These are phyloP conservation scores for Athrips mouffetella DNA, from an alignment of 2,888 invertebrate species.

Conservation along the genomic window DNA sequence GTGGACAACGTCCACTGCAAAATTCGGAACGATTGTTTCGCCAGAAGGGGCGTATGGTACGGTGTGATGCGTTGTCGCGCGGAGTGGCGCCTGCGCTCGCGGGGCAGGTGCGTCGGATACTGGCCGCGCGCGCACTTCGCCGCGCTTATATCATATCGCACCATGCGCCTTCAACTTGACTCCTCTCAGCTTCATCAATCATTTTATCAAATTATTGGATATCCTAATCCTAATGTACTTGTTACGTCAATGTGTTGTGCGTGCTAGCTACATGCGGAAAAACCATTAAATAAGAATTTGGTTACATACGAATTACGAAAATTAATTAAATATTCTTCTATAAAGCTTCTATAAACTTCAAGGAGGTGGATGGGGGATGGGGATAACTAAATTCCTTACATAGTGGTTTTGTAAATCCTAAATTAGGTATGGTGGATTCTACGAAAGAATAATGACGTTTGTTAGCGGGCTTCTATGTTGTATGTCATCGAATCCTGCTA, in stretches of 20 bases:
- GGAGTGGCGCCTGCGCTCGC: slow-evolving; percentile 54
- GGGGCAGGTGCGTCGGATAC: slow-evolving; percentile 59
- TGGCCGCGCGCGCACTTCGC: slow-evolving; percentile 62
- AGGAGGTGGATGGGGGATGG: too few relatives aligned
- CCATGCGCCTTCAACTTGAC: slow-evolving; percentile 69
- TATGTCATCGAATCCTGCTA: too few relatives aligned
- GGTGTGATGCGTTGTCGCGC: slow-evolving; percentile 34
- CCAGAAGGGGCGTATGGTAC: slow-evolving; percentile 39
- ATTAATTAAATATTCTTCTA: too few relatives aligned
- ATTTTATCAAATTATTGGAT: slow-evolving; percentile 11
- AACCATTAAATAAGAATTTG: not conserved
- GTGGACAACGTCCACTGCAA: slow-evolving; percentile 39
- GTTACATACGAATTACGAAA: too few relatives aligned
- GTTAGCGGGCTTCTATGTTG: too few relatives aligned
- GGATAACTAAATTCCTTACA: too few relatives aligned
- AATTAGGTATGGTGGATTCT: too few relatives aligned
- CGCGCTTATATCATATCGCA: slow-evolving; percentile 72
- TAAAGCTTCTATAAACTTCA: too few relatives aligned
- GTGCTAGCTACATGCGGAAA: not conserved
- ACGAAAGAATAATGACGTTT: too few relatives aligned
- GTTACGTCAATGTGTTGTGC: slow-evolving; percentile 2
- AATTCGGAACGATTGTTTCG: slow-evolving; percentile 12
- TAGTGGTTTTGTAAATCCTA: too few relatives aligned
- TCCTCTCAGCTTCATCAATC: slow-evolving; percentile 27
- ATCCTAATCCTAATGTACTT: not conserved